Conservation (phyloP, 1,140 invertebrate genomes). For the Macrosteles quadrilineatus region DNA sequence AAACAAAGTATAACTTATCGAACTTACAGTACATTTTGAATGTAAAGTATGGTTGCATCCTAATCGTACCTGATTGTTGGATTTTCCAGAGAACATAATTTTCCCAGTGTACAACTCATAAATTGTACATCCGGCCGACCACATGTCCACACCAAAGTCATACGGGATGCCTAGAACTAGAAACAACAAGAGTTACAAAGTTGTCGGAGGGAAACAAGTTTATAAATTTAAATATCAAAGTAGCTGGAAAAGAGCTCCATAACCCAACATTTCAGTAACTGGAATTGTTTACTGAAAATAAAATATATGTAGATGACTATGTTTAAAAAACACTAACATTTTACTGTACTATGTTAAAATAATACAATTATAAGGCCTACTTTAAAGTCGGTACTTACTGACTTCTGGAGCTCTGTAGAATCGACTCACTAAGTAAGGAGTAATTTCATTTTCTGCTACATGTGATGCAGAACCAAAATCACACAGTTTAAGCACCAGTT, state of each 20-base stretch:
- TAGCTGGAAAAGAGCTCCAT: too few relatives aligned
- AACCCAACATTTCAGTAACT: too few relatives aligned
- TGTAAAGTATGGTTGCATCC: too few relatives aligned
- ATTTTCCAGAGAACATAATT: conserved; percentile 97
- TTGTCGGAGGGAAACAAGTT: too few relatives aligned
- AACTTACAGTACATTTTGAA: too few relatives aligned
- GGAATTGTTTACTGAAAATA: too few relatives aligned
- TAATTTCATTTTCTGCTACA: conserved; percentile 94
- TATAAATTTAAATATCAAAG: too few relatives aligned
- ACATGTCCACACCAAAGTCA: conserved; percentile 97
- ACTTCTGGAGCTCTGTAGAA: conserved; percentile 99
- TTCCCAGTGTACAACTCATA: conserved; percentile 99
- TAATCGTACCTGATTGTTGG: conserved; percentile 79
- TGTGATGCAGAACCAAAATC: conserved; percentile 99
- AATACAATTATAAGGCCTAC: conserved; percentile 21
- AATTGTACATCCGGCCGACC: conserved; percentile 98
- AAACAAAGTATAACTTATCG: too few relatives aligned
- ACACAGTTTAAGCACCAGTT: conserved; percentile 94
- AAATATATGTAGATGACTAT: too few relatives aligned
- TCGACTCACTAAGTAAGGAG: conserved; percentile 96
- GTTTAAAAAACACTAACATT: too few relatives aligned
- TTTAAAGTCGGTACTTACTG: conserved; percentile 76
- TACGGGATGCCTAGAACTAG: conserved; percentile 92
- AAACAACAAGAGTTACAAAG: too few relatives aligned
- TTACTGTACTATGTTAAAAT: conserved; percentile 4